Evolutionary conservation across 2,797 vertebrate genomes (phyloP).

Genomic region (Lutjanus argentimaculatus): DNA sequence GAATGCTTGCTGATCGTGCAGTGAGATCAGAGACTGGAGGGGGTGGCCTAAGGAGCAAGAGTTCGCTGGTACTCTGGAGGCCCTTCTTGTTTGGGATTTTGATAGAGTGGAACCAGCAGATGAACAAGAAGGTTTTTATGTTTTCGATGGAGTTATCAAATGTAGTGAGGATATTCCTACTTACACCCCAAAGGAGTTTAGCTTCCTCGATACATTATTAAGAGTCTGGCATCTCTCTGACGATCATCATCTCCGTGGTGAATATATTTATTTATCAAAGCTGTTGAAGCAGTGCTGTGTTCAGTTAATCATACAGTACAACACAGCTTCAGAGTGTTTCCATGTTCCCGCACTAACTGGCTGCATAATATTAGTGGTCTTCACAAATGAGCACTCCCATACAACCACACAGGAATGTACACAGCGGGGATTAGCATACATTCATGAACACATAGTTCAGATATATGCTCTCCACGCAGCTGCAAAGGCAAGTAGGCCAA

Average conservation of each 20-base stretch:
- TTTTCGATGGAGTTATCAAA: too few relatives aligned
- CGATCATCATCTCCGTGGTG: not conserved
- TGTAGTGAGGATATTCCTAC: too few relatives aligned
- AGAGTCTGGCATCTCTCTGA: not conserved
- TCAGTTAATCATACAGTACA: not conserved
- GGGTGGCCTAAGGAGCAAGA: too few relatives aligned
- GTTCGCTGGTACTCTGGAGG: too few relatives aligned
- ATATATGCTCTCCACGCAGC: slow-evolving; percentile 27
- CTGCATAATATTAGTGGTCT: slow-evolving; percentile 11
- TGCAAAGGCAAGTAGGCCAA: slow-evolving; percentile 63
- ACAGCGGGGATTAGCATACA: slow-evolving; percentile 31
- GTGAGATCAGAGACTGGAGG: too few relatives aligned
- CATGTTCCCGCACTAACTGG: slow-evolving; percentile 25
- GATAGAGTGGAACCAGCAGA: too few relatives aligned
- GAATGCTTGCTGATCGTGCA: too few relatives aligned
- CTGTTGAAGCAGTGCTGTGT: not conserved
- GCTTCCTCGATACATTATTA: too few relatives aligned
- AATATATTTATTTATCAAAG: slow-evolving; percentile 19
- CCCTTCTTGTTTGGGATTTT: too few relatives aligned
- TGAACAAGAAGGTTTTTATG: too few relatives aligned
- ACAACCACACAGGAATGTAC: slow-evolving; percentile 13
- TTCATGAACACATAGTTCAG: slow-evolving; percentile 19
- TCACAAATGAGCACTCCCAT: slow-evolving; percentile 37
- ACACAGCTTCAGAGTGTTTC: not conserved
- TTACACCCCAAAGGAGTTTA: too few relatives aligned